Conservation (phyloP, 2,888 invertebrate genomes). For the Aphidius colemani region DNA sequence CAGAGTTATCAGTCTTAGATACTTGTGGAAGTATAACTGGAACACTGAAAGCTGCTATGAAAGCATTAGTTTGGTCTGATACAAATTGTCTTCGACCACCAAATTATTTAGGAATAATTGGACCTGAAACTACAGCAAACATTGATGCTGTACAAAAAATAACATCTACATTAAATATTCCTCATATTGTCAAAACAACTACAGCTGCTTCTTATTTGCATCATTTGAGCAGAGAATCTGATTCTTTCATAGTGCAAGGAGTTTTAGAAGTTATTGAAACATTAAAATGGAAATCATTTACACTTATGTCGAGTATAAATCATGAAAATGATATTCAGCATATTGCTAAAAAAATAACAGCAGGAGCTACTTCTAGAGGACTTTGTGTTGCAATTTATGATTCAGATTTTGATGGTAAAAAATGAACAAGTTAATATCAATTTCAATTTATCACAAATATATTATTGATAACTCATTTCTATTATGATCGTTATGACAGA, state of each 20-base stretch:
- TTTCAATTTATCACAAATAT: no score
- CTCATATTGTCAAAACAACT: slow-evolving; percentile 50
- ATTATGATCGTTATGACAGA: slow-evolving; percentile 31
- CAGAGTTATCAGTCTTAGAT: slow-evolving; percentile 50
- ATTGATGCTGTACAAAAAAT: slow-evolving; percentile 55
- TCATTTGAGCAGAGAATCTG: slow-evolving; percentile 48
- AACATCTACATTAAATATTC: slow-evolving; percentile 54
- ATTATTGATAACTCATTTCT: no score
- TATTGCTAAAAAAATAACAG: slow-evolving; percentile 51
- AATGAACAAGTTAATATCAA: no score
- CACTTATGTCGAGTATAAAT: slow-evolving; percentile 42
- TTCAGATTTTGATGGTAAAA: slow-evolving; percentile 42
- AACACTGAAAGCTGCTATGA: slow-evolving; percentile 56
- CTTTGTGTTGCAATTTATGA: slow-evolving; percentile 50
- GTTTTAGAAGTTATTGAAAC: slow-evolving; percentile 47
- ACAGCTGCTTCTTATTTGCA: slow-evolving; percentile 48
- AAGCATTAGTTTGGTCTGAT: slow-evolving; percentile 55
- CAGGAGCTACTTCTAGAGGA: slow-evolving; percentile 45
- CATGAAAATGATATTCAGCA: slow-evolving; percentile 48
- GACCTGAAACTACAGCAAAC: slow-evolving; percentile 52
- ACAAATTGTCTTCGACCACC: slow-evolving; percentile 57
- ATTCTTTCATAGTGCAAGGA: slow-evolving; percentile 49
- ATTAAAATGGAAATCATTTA: slow-evolving; percentile 55
- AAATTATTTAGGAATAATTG: slow-evolving; percentile 56
- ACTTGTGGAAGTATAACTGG: slow-evolving; percentile 57